Evolutionary conservation across 2,888 invertebrate genomes (phyloP).

Genomic region (Cephus spinipes): DNA sequence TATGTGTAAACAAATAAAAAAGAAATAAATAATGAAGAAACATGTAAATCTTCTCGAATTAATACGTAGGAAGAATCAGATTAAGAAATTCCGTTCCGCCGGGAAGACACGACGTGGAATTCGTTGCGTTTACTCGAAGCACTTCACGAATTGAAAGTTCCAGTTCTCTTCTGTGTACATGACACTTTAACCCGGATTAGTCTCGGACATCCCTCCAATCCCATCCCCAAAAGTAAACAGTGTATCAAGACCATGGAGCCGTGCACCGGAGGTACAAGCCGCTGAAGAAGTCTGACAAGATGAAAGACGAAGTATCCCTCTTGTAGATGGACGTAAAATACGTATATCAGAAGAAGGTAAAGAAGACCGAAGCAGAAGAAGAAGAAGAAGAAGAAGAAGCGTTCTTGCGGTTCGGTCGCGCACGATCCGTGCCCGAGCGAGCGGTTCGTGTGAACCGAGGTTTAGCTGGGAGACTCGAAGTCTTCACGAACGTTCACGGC

Average conservation of each 20-base stretch:
- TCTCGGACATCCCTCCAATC: neutral
- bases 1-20: too few species aligned
- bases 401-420: conserved; percentile 31
- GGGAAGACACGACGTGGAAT: too few species aligned
- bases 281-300: neutral
- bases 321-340: neutral
- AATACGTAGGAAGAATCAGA: too few species aligned
- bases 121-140: too few species aligned
- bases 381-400: conserved; percentile 27
- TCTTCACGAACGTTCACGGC: conserved; percentile 17
- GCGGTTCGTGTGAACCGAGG: conserved; percentile 28
- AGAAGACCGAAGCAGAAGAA: neutral
- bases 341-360: too few species aligned
- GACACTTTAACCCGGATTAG: conserved; percentile 31
- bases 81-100: too few species aligned
- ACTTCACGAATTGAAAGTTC: too few species aligned
- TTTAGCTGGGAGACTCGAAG: conserved; percentile 7
- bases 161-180: too few species aligned
- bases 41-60: too few species aligned
- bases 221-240: conserved; percentile 3
- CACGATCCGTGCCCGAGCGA: conserved; percentile 32
- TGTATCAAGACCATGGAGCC: too few species aligned
- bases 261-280: too few species aligned
- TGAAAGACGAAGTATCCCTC: neutral
- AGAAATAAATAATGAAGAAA: too few species aligned